Base-by-base conservation (phyloP, 2,797 vertebrate genomes). In the Anguilla marmorata region DNA sequence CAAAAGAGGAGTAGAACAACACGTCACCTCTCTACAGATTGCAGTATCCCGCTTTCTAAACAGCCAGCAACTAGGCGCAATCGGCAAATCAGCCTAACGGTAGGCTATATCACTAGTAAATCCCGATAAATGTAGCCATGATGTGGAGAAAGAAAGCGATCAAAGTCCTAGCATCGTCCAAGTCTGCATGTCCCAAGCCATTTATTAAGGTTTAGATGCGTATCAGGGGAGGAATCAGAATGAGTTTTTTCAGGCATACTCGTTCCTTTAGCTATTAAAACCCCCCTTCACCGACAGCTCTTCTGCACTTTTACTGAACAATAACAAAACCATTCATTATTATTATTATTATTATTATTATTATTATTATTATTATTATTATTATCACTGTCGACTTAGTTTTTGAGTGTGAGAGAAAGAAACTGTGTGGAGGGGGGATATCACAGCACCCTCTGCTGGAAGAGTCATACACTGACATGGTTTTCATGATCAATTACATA, bases 1-100 rank as follows among this genome's bases (percentile, higher is more conserved):
- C 92, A 88, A 90, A 88, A 83, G 48, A 85, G 79, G 37, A 87
- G 86, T 90, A 84, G 91, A 89, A 87, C 63, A 52, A 52, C 91
- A 89, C 88, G 89, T 88, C 88, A 90, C 87, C 88, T 58, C 85
- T 41, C 48, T 84, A 56, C 41, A 58, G 54, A 50, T 60, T 84
- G 86, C 50, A 54, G 69, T 86, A 54, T 66, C 79, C 88, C 88
- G 41, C 69, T 86, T 82, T 86, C 79, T 11, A 82, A 7, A 50
- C n/a, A 8, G 8, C 41, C 86, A 41, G 58, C 27, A 84, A 63
- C 87, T 41, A 30, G 30, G 56, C 60, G 21, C 60, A 56, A 45
- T 50, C 63, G 33, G 54, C 27, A 74, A 50, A 85, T 58, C 21
- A 14, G 2, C 41, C 30, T 37, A 54, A 16, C 63, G 50, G 41